phyloP scores from a whole-genome alignment of 2,113 vertebrate genomes.

The Labrus mixtus region DNA sequence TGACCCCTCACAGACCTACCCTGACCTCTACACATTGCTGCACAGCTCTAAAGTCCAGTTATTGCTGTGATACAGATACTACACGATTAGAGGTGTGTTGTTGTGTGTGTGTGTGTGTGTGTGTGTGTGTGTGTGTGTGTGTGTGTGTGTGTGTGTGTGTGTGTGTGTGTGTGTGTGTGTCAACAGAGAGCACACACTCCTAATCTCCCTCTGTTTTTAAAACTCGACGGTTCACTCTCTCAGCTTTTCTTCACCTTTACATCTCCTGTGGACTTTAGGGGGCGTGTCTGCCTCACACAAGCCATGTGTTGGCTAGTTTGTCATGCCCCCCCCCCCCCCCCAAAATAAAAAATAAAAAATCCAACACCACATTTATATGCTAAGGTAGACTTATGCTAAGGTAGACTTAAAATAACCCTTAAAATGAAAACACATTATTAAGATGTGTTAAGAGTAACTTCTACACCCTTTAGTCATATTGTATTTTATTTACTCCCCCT shows the following conservation, averaged over 20 bases:
- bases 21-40: conserved; percentile 1
- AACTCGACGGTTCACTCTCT: neutral
- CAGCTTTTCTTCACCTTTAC: conserved; percentile 3
- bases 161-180: neutral
- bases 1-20: neutral
- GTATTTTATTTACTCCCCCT: neutral
- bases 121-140: too few species aligned
- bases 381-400: neutral
- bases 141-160: too few species aligned
- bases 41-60: conserved; percentile 44
- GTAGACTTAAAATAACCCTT: neutral
- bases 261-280: conserved; percentile 39
- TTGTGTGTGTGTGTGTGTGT: too few species aligned
- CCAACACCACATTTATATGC: neutral
- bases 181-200: neutral
- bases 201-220: neutral
- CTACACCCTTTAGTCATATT: too few species aligned
- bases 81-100: neutral
- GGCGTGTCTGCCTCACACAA: conserved; percentile 55
- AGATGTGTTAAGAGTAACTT: neutral
- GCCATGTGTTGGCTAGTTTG: conserved; percentile 44
- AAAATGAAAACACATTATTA: too few species aligned
- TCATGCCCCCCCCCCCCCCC: conserved; percentile 23
- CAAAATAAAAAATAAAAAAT: too few species aligned
- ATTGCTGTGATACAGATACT: neutral